phyloP scores from a whole-genome alignment of 2,113 vertebrate species.

The Crotalus tigris region DNA sequence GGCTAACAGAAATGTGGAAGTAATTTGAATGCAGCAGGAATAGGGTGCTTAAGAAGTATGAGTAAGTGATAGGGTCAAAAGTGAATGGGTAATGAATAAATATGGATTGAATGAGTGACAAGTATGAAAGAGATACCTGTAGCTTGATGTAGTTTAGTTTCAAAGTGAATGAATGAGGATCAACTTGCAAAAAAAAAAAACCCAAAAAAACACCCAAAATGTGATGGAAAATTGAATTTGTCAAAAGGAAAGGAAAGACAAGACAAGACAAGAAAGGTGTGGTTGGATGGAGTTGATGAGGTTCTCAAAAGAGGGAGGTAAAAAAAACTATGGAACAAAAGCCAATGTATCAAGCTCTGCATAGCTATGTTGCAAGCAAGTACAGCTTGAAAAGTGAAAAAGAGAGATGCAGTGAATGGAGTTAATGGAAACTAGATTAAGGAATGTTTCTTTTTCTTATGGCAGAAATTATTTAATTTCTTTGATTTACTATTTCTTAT shows the following conservation, averaged over 20 bases:
- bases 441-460: not conserved
- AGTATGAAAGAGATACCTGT: not conserved
- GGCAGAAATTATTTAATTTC: not conserved
- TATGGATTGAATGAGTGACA: not conserved
- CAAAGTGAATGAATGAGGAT: not conserved
- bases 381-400: not conserved
- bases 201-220: too few relatives aligned
- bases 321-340: not conserved
- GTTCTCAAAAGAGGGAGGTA: not conserved
- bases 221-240: not conserved
- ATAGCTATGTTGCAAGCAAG: not conserved
- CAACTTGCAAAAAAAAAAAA: not conserved
- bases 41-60: not conserved
- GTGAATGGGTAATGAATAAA: not conserved
- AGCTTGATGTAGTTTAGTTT: not conserved
- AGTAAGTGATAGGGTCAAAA: not conserved
- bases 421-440: not conserved
- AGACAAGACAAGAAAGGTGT: not conserved
- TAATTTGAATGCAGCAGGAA: not conserved
- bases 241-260: not conserved
- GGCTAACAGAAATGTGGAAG: not conserved
- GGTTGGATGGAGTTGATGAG: not conserved
- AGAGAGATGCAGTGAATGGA: not conserved
- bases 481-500: not conserved
- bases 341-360: not conserved